phyloP scores from a whole-genome alignment of 2,797 vertebrate genomes.

The Arremon aurantiirostris region DNA sequence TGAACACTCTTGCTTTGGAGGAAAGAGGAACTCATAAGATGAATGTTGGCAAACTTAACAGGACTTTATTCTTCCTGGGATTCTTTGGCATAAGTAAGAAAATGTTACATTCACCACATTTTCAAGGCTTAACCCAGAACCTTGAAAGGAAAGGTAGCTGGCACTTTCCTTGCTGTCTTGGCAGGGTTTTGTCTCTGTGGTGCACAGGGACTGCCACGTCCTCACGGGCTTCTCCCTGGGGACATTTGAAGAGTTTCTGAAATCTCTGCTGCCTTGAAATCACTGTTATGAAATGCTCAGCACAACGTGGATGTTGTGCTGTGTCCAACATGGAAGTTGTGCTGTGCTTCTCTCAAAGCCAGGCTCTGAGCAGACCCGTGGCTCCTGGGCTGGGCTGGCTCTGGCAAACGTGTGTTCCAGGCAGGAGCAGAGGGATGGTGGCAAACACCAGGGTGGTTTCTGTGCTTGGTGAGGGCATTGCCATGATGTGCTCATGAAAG shows the following conservation, averaged over 20 bases:
- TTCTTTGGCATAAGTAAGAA: neutral
- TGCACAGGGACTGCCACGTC: neutral
- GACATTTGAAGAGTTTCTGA: neutral
- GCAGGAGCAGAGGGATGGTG: neutral
- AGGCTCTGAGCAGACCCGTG: neutral
- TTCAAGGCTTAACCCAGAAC: neutral
- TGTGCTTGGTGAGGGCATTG: neutral
- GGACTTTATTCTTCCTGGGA: neutral
- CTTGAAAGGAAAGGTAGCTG: neutral
- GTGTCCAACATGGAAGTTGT: neutral
- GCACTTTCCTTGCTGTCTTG: neutral
- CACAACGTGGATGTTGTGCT: neutral
- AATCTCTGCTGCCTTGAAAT: accelerated
- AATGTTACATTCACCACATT: neutral
- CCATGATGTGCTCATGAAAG: neutral
- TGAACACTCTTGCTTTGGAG: neutral
- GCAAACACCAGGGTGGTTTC: accelerated
- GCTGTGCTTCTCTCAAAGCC: neutral
- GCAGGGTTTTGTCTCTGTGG: neutral
- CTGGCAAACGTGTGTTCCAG: accelerated
- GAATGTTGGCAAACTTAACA: neutral
- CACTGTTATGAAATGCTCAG: neutral
- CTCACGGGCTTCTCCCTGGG: accelerated
- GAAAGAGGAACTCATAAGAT: neutral
- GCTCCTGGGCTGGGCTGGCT: neutral